Percentiles rank a stretch among this genome's conserved stretches.
These are phyloP conservation scores for Decapterus maruadsi DNA, from an alignment of 2,797 vertebrate species.

Conservation along the genomic window DNA sequence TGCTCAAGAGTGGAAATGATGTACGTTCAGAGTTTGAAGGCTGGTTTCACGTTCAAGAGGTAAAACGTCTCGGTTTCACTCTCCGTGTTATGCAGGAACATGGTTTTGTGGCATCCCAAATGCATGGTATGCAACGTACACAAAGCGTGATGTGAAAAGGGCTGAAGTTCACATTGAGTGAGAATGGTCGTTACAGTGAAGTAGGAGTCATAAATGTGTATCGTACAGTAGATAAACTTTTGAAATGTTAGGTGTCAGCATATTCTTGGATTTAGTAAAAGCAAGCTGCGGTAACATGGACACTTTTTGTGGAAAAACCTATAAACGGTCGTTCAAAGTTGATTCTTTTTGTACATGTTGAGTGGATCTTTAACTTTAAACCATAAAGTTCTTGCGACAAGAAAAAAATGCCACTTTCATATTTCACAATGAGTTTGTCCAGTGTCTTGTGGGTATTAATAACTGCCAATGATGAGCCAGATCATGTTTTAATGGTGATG, in stretches of 20 bases:
- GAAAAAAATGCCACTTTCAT: slow-evolving; percentile 31
- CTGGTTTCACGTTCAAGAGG: not conserved
- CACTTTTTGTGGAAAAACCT: too few species aligned
- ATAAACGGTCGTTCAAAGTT: not conserved
- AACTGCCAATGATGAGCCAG: slow-evolving; percentile 22
- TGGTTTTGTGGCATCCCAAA: not conserved
- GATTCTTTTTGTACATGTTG: not conserved
- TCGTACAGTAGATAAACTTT: not conserved
- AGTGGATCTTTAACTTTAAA: not conserved
- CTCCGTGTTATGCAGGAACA: not conserved
- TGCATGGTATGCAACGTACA: not conserved
- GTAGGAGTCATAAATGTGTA: not conserved
- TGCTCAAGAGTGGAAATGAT: not conserved
- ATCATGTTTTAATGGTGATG: slow-evolving; percentile 59
- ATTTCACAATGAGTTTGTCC: slow-evolving; percentile 27
- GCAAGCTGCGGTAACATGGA: too few species aligned
- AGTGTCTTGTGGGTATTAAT: slow-evolving; percentile 30
- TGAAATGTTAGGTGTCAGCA: not conserved
- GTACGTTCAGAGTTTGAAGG: not conserved
- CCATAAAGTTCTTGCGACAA: not conserved
- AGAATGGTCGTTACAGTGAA: not conserved
- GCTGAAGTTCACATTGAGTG: not conserved
- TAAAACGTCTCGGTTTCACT: not conserved
- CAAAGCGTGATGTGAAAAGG: not conserved
- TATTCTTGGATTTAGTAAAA: not conserved